phyloP scores from a whole-genome alignment of 2,888 invertebrate genomes.

The Parapristionchus giblindavisi region DNA sequence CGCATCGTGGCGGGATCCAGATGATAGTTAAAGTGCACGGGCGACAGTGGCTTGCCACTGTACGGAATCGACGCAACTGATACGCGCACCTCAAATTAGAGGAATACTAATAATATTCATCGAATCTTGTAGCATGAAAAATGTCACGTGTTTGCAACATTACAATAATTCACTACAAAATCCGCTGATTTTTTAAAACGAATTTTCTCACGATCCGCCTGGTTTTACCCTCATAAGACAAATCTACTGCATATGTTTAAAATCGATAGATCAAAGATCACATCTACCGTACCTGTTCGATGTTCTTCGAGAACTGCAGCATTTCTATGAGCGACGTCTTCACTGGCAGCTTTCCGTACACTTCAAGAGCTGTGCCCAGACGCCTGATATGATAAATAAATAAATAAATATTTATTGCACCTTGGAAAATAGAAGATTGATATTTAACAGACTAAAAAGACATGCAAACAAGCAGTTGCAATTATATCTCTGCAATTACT shows the following conservation, averaged over 20 bases:
- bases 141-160: no score
- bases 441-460: no score
- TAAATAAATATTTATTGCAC: background rate
- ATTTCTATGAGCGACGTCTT: conserved; percentile 10
- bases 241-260: no score
- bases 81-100: conserved; percentile 21
- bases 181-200: background rate
- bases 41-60: background rate
- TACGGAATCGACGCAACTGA: background rate
- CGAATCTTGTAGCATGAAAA: no score
- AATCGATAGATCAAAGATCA: no score
- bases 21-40: conserved; percentile 37
- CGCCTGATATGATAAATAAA: conserved; percentile 9
- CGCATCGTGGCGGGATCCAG: conserved; percentile 34
- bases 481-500: no score
- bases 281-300: conserved; percentile 8
- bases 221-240: no score
- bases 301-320: conserved; percentile 13
- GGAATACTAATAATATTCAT: no score
- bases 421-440: no score
- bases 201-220: background rate
- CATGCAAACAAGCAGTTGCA: no score
- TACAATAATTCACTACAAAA: background rate
- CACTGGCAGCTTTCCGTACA: background rate
- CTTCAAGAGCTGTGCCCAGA: conserved; percentile 16